Percentiles rank a stretch among this genome's conserved stretches.
Conservation (phyloP, 2,113 vertebrate species). For the Eulemur macaco region DNA sequence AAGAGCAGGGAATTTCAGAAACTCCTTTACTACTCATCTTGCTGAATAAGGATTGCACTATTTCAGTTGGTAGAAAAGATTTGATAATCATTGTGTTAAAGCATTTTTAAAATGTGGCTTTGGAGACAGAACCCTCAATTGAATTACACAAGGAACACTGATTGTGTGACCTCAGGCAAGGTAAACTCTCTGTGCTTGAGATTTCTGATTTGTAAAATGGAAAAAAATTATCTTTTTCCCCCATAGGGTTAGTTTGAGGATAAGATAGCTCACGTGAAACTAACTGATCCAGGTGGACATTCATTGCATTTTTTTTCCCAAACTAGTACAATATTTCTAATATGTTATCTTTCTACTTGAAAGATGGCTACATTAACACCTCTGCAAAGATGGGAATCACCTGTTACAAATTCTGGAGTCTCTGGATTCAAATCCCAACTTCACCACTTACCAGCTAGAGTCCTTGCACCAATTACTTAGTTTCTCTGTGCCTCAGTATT, state of each 20-base stretch:
- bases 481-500: neutral
- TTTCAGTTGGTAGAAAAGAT: neutral
- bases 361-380: neutral
- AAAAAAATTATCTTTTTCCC: neutral
- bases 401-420: neutral
- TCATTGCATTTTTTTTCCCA: neutral
- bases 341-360: neutral
- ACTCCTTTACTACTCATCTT: neutral
- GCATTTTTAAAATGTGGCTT: constrained; percentile 9
- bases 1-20: neutral
- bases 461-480: neutral
- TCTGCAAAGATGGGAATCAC: neutral
- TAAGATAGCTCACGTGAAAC: neutral
- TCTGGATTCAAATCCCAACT: neutral
- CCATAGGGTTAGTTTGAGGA: neutral
- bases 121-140: neutral
- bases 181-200: neutral
- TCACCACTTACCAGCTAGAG: neutral
- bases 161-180: neutral
- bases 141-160: neutral
- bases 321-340: neutral
- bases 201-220: neutral
- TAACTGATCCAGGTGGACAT: neutral
- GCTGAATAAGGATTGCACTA: neutral
- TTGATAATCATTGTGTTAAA: neutral